These are phyloP conservation scores for Sturnus vulgaris DNA, from an alignment of 2,113 vertebrate species.

Conservation along the genomic window DNA sequence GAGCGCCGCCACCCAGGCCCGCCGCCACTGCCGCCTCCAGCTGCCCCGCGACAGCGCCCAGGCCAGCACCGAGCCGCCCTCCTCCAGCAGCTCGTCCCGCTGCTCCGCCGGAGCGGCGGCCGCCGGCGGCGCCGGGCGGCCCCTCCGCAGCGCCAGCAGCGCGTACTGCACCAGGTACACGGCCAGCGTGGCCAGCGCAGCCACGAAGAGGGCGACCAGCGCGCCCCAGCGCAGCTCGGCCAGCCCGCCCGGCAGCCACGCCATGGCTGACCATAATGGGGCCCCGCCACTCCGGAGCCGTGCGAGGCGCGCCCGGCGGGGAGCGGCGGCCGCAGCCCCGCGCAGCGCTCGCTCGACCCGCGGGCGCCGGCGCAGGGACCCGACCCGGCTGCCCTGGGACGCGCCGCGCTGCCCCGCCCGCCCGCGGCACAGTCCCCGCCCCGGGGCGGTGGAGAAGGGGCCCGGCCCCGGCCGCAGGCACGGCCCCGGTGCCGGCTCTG, in stretches of 20 bases:
- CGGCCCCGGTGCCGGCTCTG: neutral
- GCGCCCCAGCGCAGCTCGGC: conserved; percentile 81
- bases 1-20: conserved; percentile 83
- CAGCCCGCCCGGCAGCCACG: conserved; percentile 70
- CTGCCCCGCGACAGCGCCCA: conserved; percentile 86
- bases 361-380: neutral
- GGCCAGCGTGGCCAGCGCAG: conserved; percentile 75
- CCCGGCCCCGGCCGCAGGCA: too few relatives aligned
- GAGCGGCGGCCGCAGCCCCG: neutral
- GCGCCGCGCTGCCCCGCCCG: too few relatives aligned
- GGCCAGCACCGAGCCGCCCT: conserved; percentile 77
- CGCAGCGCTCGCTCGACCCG: neutral
- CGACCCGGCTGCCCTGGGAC: neutral
- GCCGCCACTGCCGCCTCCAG: conserved; percentile 86
- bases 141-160: neutral
- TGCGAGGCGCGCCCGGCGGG: neutral
- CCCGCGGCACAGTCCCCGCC: too few relatives aligned
- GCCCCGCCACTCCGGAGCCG: neutral
- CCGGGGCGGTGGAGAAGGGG: too few relatives aligned
- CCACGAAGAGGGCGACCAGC: conserved; percentile 79
- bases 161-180: conserved; percentile 81
- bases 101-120: neutral
- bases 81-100: conserved; percentile 37
- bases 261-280: conserved; percentile 73
- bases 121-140: neutral